Conservation (phyloP, 2,113 vertebrate species). For the Butorides virescens region DNA sequence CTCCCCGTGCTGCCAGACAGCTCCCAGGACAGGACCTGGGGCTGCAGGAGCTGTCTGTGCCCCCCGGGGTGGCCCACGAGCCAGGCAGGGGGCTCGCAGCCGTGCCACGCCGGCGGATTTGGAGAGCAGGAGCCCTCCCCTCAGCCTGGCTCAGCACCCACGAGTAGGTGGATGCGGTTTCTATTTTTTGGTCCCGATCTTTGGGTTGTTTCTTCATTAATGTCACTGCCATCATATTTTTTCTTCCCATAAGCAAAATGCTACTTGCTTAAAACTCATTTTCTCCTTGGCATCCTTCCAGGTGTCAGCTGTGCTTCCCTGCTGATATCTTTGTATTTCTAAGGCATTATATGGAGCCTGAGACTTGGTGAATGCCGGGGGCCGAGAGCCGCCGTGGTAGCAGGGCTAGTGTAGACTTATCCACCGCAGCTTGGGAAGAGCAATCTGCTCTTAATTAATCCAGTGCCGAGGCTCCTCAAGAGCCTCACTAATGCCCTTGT, state of each 20-base stretch:
- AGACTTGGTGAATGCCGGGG: background rate
- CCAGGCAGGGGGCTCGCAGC: background rate
- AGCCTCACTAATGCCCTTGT: background rate
- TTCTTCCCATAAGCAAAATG: background rate
- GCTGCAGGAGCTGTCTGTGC: background rate
- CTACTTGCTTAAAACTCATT: constrained; percentile 29
- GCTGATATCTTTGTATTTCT: background rate
- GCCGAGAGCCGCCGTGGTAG: background rate
- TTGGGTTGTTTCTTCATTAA: constrained; percentile 36
- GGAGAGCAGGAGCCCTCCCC: background rate
- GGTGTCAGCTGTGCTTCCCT: background rate
- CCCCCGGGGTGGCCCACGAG: background rate
- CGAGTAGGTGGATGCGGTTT: background rate
- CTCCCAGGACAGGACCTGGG: background rate
- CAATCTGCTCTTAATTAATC: background rate
- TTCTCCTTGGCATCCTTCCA: constrained; percentile 43
- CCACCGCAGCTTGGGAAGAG: background rate
- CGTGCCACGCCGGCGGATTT: background rate
- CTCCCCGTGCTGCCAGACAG: background rate
- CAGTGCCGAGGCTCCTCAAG: background rate
- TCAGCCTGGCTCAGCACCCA: background rate
- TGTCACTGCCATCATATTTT: constrained; percentile 31
- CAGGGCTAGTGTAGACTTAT: background rate
- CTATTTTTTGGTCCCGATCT: background rate
- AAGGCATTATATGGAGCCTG: background rate